These are phyloP conservation scores for Coelinius sp. DNA, from an alignment of 2,888 invertebrate genomes.

Conservation along the genomic window DNA sequence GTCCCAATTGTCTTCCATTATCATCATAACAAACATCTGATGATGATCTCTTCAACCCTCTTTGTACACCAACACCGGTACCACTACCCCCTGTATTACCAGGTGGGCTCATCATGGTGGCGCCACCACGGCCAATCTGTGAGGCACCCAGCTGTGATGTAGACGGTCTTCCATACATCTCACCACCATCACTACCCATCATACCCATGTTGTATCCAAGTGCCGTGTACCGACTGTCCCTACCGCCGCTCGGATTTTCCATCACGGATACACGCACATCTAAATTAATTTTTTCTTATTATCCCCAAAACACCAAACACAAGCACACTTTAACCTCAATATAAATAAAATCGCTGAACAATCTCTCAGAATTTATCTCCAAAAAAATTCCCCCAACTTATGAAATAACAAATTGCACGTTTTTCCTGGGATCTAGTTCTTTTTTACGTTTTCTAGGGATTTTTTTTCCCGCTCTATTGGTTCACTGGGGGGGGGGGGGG, in stretches of 20 bases:
- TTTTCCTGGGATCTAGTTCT: not conserved
- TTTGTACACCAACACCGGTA: constrained; percentile 71
- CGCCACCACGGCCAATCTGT: constrained; percentile 68
- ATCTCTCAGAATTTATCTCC: not conserved
- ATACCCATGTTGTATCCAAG: constrained; percentile 90
- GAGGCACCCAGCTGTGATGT: constrained; percentile 64
- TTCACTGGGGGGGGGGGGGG: not conserved
- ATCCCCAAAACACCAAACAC: constrained; percentile 4
- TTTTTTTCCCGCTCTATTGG: too few species aligned
- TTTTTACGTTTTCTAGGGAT: not conserved
- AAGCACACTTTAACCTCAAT: constrained; percentile 1
- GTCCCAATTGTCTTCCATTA: constrained; percentile 64
- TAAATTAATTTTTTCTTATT: constrained; percentile 46
- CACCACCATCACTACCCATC: constrained; percentile 83
- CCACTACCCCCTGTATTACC: constrained; percentile 68
- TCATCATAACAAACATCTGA: constrained; percentile 89
- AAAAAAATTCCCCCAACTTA: not conserved
- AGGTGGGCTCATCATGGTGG: constrained; percentile 67
- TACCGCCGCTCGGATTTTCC: constrained; percentile 90
- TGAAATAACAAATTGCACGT: too few species aligned
- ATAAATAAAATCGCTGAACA: not conserved
- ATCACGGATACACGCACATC: constrained; percentile 73
- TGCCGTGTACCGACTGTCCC: constrained; percentile 88
- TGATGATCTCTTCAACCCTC: constrained; percentile 76
- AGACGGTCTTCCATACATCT: constrained; percentile 78